Percentiles rank a stretch among this genome's conserved stretches.
phyloP scores from a whole-genome alignment of 1,140 invertebrate species.

The Eumeta japonica region DNA sequence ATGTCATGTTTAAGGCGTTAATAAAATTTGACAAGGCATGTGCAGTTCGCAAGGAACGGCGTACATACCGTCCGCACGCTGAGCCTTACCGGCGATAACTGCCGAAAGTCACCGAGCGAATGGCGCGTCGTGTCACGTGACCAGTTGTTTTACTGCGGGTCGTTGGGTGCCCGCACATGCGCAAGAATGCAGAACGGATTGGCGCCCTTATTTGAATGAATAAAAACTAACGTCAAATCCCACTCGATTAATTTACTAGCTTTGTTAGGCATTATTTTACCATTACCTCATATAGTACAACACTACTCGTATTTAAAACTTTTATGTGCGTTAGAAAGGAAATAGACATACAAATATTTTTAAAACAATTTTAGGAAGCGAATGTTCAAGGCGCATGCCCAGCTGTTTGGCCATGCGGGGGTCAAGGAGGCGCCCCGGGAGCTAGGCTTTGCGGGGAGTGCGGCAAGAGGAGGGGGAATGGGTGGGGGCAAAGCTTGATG shows the following conservation, averaged over 20 bases:
- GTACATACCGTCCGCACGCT: conserved; percentile 20
- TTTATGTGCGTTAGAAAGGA: neutral
- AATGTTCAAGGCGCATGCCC: neutral
- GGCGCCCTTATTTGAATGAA: conserved; percentile 14
- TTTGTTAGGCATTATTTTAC: neutral
- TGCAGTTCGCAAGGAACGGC: too few species aligned
- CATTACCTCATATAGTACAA: neutral
- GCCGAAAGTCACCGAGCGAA: conserved; percentile 49
- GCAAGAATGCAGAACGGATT: too few species aligned
- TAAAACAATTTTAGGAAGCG: neutral
- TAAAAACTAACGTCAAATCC: neutral
- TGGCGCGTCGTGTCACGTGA: conserved; percentile 58
- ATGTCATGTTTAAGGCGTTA: conserved; percentile 43
- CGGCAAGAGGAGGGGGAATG: conserved; percentile 13
- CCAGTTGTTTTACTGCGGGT: conserved; percentile 57
- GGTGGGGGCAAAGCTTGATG: conserved; percentile 34
- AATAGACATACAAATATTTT: neutral
- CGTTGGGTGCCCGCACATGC: conserved; percentile 46
- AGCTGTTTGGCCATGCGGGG: neutral
- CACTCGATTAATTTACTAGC: neutral
- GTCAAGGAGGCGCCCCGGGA: neutral
- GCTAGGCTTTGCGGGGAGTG: conserved; percentile 6
- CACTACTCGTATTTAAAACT: neutral
- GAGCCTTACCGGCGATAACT: conserved; percentile 40
- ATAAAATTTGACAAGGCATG: conserved; percentile 16